Conservation (phyloP, 92 coral and sea anemone genomes). For the Siderastrea radians region DNA sequence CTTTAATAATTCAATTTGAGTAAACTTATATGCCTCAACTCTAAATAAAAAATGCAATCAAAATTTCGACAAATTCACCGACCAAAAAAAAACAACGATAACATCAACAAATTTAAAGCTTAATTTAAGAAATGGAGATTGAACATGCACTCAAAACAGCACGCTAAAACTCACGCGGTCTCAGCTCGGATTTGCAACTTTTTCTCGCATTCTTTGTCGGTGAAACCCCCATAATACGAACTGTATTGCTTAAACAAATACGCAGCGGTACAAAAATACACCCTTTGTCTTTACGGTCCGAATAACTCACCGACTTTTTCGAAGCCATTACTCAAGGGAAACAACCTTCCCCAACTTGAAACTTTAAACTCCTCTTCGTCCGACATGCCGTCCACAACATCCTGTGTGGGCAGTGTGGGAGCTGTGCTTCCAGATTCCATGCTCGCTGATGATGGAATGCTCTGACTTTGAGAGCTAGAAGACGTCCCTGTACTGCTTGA, state of each 20-base stretch:
- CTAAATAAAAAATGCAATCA: no score
- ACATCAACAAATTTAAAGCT: no score
- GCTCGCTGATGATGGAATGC: slow-evolving; percentile 75
- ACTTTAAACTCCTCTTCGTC: slow-evolving; percentile 60
- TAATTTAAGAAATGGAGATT: no score
- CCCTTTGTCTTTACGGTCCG: not conserved
- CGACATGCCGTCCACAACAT: slow-evolving; percentile 78
- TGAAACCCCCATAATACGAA: no score
- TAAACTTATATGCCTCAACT: no score
- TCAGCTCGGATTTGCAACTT: no score
- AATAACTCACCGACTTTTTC: slow-evolving; percentile 66
- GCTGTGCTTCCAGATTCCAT: slow-evolving; percentile 72
- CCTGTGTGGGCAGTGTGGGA: slow-evolving; percentile 81
- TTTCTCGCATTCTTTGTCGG: no score
- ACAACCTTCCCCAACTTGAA: slow-evolving; percentile 78
- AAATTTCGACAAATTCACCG: no score
- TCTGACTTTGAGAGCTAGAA: slow-evolving; percentile 79
- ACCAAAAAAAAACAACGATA: no score
- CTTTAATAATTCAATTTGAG: no score
- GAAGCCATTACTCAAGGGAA: slow-evolving; percentile 79
- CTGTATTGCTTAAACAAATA: not conserved
- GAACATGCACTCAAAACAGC: no score
- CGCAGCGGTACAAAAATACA: not conserved
- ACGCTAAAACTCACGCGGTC: no score
- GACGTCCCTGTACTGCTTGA: slow-evolving; percentile 63